Evolutionary conservation across 2,797 vertebrate species (phyloP), one percentile per base, ranked within the genome.

Genomic region (Hoplostethus atlanticus): DNA sequence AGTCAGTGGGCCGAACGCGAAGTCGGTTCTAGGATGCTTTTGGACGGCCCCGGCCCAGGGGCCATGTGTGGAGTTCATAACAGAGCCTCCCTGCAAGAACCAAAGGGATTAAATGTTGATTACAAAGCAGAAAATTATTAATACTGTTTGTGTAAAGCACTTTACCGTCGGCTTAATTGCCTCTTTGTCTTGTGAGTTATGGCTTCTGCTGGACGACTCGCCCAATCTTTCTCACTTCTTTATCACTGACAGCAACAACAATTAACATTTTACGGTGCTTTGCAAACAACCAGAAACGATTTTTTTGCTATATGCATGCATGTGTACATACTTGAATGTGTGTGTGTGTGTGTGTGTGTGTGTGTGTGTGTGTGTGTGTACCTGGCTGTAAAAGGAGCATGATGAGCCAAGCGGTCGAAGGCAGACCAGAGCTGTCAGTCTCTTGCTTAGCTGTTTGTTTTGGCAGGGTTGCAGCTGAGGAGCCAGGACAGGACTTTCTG

Each of bases 101-200:
- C 9, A 12, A 28, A 34, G 17, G 57, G 47, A 74, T 81, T 62
- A 65, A 54, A 77, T 77, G 54, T 72, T 81, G 68, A 64, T 69
- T 74, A 77, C 11, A 2, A 66, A 21, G 68, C 68, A 66, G 64
- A 70, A 81, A 77, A 67, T 47, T 4, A 53, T 75, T 74, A 68
- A 12, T 16, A 50, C 53, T 63, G 50, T 77, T 75, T 84, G 70
- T 64, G 48, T 54, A 65, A 79, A 64, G 40, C 51, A 52, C 64
- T 50, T 48, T 48, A 48, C 16, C n/a, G 11, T 42, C 38, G 28
- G 58, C 40, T 68, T 84, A 59, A 65, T 79, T 76, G 48, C 62
- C 56, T 63, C 16, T 76, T 77, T 72, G 64, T 69, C 81, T 76
- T 54, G 65, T 69, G 28, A 44, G 17, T 59, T 59, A 50, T 60